Percentiles rank a stretch among this genome's conserved stretches.
Conservation (phyloP, 2,113 vertebrate species). For the Dicerorhinus sumatrensis region DNA sequence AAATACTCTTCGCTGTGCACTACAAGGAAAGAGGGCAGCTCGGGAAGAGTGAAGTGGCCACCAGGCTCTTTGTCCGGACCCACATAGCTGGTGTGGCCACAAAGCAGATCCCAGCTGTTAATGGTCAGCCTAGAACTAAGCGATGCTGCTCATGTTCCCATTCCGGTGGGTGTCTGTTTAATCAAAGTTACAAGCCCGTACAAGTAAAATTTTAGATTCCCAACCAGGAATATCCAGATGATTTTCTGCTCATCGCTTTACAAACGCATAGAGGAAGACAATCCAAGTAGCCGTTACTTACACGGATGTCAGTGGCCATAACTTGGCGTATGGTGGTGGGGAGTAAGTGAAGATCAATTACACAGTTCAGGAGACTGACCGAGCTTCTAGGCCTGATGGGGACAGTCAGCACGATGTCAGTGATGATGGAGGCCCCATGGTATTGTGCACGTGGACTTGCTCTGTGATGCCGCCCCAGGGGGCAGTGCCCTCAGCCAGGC, state of each 20-base stretch:
- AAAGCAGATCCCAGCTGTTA: not conserved
- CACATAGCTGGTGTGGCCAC: fast-evolving
- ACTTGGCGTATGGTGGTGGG: fast-evolving
- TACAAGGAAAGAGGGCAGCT: not conserved
- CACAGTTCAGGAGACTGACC: not conserved
- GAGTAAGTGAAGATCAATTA: not conserved
- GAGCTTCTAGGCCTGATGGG: not conserved
- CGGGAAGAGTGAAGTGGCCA: not conserved
- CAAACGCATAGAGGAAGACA: not conserved
- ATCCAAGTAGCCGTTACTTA: not conserved
- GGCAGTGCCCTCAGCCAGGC: not conserved
- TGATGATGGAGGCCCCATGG: not conserved
- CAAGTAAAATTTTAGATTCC: not conserved
- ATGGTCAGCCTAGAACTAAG: not conserved
- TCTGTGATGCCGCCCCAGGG: not conserved
- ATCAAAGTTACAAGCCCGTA: not conserved
- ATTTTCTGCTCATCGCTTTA: not conserved
- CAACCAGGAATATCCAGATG: not conserved
- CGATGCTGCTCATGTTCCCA: fast-evolving
- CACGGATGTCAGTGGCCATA: not conserved
- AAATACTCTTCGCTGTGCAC: not conserved
- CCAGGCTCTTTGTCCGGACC: not conserved
- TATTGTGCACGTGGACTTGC: not conserved
- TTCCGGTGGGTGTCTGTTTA: not conserved
- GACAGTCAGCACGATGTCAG: not conserved